Percentiles rank a stretch among this genome's conserved stretches.
Evolutionary conservation across 2,888 invertebrate species (phyloP).

Genomic region (Lasiommata megera): DNA sequence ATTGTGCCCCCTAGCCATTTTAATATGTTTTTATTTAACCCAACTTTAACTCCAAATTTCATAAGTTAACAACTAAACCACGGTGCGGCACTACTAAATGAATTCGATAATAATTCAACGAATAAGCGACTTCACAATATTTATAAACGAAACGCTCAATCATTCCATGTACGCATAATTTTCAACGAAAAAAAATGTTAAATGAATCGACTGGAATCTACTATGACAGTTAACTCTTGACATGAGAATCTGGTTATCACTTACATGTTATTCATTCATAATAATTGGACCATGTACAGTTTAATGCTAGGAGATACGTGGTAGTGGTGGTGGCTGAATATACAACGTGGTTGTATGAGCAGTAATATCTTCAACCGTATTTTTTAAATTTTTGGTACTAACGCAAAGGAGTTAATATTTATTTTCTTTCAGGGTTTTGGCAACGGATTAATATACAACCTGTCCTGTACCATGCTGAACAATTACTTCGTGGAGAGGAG

Average conservation of each 20-base stretch:
- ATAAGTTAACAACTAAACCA: constrained; percentile 14
- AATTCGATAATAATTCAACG: constrained; percentile 16
- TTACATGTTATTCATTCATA: no score
- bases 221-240: neutral
- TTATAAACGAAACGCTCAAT: constrained; percentile 3
- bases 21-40: constrained; percentile 45
- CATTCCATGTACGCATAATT: constrained; percentile 19
- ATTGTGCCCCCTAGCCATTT: constrained; percentile 85
- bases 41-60: constrained; percentile 31
- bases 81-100: constrained; percentile 21
- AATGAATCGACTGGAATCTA: neutral
- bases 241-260: no score
- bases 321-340: no score
- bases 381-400: no score
- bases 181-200: constrained; percentile 14
- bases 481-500: constrained; percentile 54
- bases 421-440: constrained; percentile 48
- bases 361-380: no score
- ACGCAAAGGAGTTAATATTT: no score
- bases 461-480: constrained; percentile 47
- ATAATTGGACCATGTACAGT: no score
- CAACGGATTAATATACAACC: constrained; percentile 47
- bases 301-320: no score
- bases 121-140: neutral
- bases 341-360: no score